Base-by-base conservation (phyloP, 2,888 invertebrate genomes). In the Axea sp. region DNA sequence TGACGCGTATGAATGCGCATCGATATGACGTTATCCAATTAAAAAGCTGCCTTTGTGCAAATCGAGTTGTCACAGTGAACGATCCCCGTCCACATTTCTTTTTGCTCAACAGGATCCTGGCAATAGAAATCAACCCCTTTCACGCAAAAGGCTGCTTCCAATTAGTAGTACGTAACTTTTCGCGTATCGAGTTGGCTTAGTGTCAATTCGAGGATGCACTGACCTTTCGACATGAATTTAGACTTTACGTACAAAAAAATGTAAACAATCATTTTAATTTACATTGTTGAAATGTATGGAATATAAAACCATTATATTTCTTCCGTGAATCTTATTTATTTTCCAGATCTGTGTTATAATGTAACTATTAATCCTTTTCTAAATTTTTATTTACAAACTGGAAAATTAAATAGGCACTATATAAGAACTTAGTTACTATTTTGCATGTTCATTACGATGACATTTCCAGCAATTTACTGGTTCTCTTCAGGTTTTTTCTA, bases 1-100 rank as follows among this genome's bases (percentile, higher is more conserved):
- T 78, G 78, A n/a, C 79, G 78, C 80, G 80, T 80, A 81, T 79
- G 81, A 81, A 83, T 79, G 79, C 81, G 79, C 77, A 80, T 78
- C 80, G 79, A 81, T 80, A 81, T 81, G 82, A 84, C 82, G 83
- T 82, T 84, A 84, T 85, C 85, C 86, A 86, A 86, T 86, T 86
- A 85, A 86, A 85, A 84, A 83, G 78, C 79, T 78, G 78, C 80
- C 81, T 83, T 80, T 83, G 83, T 82, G 79, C 78, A 78, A 77
- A 73, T 76, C 78, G 80, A 78, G 77, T 81, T 79, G 78, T 80
- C 81, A 77, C 77, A 76, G 76, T 67, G 79, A 77, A 68, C 77
- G 65, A 65, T 62, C 72, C 74, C 71, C 65, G 57, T 68, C 30
- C 71, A 22, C 45, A 12, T 68, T 60, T 69, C 60, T 69, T 60